Base-by-base conservation (phyloP, 2,113 vertebrate species). In the Gobius niger region DNA sequence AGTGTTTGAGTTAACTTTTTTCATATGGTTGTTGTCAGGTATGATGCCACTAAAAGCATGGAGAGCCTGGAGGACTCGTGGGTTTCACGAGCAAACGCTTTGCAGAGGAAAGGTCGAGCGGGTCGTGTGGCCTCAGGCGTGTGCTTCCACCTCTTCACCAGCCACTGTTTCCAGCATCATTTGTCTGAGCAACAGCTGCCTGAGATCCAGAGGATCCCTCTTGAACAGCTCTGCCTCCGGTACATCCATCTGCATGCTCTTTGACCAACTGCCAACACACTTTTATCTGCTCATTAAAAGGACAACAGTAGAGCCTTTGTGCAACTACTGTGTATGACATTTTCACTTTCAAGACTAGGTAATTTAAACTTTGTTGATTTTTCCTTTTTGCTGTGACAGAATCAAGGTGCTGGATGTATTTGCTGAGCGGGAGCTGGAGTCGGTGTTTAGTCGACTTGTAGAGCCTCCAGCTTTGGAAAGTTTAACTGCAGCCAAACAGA, bases 341-440 rank as follows among this genome's bases (percentile, higher is more conserved):
- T 59, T 46, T 0, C 63, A 34, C 11, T 7, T 9, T 34, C 13
- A 34, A 47, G 2, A 19, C 56, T 15, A 12, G 56, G 12, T 9
- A 4, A 11, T 59, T 41, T 59, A 13, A 47, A 19, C 8, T 59
- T 4, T 13, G 16, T 49, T 18, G 11, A 8, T 19, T 47, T 40
- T 6, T 41, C 16, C 7, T 51, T 11, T n/a, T 15, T 60, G 14
- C 44, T 70, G 9, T 15, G 51, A 77, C 75, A 99, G 98, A 87
- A 96, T 98, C 86, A 99, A 99, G 89, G 94, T 98, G 79, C 91
- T 99, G 86, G 96, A 98, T 46, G 85, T 98, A 92, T 99, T 98
- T 73, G 91, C 90, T 0, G 81, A 94, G 13, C 92, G 90, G 49
- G 83, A 62, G 0, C 92, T 99, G 72, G 94, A 95, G 19, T 95